These are phyloP conservation scores for Megalopta genalis DNA, from an alignment of 1,140 invertebrate genomes.

Conservation along the genomic window DNA sequence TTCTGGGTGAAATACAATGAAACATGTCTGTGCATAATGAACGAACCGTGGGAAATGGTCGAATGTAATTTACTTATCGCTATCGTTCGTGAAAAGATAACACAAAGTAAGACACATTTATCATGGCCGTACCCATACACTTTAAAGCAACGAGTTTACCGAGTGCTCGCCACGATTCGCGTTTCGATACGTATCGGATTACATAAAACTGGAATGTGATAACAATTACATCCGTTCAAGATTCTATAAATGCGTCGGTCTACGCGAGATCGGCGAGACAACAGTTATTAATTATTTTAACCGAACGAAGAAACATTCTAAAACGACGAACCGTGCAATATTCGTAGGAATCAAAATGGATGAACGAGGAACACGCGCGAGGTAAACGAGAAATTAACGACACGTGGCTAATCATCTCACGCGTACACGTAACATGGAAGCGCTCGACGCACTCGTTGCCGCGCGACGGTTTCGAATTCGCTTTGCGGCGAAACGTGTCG, in stretches of 20 bases:
- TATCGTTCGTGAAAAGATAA: constrained; percentile 22
- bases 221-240: background rate
- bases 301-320: too few relatives aligned
- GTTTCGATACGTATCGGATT: background rate
- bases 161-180: constrained; percentile 6
- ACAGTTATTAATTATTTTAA: too few relatives aligned
- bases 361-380: background rate
- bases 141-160: constrained; percentile 30
- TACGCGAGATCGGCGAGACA: too few relatives aligned
- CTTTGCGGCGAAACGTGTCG: background rate
- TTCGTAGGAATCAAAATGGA: background rate
- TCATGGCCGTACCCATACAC: background rate
- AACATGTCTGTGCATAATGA: background rate
- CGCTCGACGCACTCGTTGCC: too few relatives aligned
- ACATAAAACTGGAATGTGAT: background rate
- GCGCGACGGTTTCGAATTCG: background rate
- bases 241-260: too few relatives aligned
- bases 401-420: constrained; percentile 34
- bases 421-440: background rate
- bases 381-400: constrained; percentile 21
- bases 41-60: background rate
- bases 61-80: constrained; percentile 1
- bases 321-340: background rate
- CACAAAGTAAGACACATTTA: background rate
- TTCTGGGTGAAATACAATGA: background rate